Conservation (phyloP, 2,797 vertebrate species). For the Arctocebus calabarensis region DNA sequence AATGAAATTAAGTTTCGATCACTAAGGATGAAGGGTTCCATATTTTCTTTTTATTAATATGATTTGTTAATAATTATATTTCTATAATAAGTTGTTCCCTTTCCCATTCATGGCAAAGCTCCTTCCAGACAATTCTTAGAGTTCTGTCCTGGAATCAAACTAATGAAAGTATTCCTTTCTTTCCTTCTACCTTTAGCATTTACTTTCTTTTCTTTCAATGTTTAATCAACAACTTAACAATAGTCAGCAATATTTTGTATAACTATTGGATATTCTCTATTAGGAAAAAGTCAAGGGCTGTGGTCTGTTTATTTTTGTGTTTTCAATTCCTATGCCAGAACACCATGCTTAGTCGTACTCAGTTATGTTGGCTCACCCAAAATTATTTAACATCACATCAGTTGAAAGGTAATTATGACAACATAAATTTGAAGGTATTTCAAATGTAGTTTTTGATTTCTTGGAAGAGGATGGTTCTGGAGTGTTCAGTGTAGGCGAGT, state of each 20-base stretch:
- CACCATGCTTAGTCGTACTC: background rate
- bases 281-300: background rate
- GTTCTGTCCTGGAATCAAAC: background rate
- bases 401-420: background rate
- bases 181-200: background rate
- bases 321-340: background rate
- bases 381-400: background rate
- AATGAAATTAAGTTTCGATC: background rate
- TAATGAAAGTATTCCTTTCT: background rate
- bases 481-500: background rate
- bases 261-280: background rate
- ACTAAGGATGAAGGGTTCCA: background rate
- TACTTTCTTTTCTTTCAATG: background rate
- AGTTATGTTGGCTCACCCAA: background rate
- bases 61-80: too few species aligned
- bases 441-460: constrained; percentile 39
- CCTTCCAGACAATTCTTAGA: background rate
- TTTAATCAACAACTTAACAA: background rate
- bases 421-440: background rate
- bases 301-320: background rate
- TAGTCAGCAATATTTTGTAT: background rate
- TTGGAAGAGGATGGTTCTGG: background rate
- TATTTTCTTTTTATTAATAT: background rate
- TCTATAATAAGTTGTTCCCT: background rate
- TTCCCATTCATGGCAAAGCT: background rate